These are phyloP conservation scores for Aromia moschata DNA, from an alignment of 2,888 invertebrate genomes.

Conservation along the genomic window DNA sequence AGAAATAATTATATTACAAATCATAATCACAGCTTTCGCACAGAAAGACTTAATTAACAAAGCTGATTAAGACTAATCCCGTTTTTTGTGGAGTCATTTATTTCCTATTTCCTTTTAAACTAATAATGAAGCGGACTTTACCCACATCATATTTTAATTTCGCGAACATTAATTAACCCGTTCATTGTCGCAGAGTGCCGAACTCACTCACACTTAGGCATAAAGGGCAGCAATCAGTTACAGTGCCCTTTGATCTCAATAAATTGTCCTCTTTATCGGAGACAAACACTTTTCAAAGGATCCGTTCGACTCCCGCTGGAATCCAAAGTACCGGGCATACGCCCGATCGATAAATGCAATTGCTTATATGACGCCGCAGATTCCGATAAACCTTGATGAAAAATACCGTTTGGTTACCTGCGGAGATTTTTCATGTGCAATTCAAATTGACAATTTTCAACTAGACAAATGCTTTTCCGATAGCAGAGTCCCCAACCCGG, in stretches of 20 bases:
- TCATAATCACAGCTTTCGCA: too few species aligned
- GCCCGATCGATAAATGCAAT: constrained; percentile 11
- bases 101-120: too few species aligned
- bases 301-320: not conserved
- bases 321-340: not conserved
- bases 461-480: not conserved
- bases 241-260: not conserved
- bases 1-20: too few species aligned
- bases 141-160: too few species aligned
- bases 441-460: not conserved
- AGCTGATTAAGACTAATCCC: too few species aligned
- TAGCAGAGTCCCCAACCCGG: too few species aligned
- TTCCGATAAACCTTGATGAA: constrained; percentile 4
- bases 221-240: not conserved
- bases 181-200: too few species aligned
- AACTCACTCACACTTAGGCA: too few species aligned
- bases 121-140: too few species aligned
- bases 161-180: too few species aligned
- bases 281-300: not conserved
- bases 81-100: too few species aligned
- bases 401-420: constrained; percentile 1
- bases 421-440: not conserved
- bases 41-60: too few species aligned
- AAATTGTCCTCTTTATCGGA: not conserved
- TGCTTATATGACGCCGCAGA: constrained; percentile 11